phyloP scores from a whole-genome alignment of 2,888 invertebrate species.

The Cerastoderma edule region DNA sequence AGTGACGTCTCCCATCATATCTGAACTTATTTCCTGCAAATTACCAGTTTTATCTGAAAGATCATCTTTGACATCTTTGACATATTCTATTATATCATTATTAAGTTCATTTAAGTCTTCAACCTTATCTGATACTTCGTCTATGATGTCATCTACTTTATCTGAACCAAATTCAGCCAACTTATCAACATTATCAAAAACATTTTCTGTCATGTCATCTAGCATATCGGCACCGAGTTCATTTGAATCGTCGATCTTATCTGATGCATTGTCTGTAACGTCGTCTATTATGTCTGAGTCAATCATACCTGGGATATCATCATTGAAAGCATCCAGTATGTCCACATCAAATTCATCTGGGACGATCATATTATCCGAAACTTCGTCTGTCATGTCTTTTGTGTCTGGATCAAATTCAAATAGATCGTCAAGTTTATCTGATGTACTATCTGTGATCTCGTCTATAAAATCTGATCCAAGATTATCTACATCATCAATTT shows the following conservation, averaged over 20 bases:
- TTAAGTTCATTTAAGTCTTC: slow-evolving; percentile 6
- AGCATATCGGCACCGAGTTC: background rate
- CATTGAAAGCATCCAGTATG: background rate
- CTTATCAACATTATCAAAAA: background rate
- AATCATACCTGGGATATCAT: background rate
- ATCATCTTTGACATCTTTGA: background rate
- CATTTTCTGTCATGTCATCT: background rate
- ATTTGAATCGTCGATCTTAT: background rate
- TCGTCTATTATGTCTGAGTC: background rate
- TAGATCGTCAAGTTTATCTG: background rate
- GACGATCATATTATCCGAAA: background rate
- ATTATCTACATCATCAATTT: background rate
- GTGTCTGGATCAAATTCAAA: background rate
- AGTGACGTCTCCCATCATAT: too few species aligned
- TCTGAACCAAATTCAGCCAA: background rate
- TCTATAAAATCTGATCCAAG: slow-evolving; percentile 19
- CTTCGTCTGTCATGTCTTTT: background rate
- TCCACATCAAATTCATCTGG: slow-evolving; percentile 3
- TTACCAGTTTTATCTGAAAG: background rate
- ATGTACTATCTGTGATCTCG: background rate
- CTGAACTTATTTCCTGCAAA: background rate
- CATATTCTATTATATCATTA: background rate
- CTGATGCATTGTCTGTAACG: background rate
- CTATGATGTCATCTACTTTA: background rate
- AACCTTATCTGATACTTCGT: background rate